These are phyloP conservation scores for Saccopteryx bilineata DNA, from an alignment of 2,113 vertebrate genomes.

Conservation along the genomic window DNA sequence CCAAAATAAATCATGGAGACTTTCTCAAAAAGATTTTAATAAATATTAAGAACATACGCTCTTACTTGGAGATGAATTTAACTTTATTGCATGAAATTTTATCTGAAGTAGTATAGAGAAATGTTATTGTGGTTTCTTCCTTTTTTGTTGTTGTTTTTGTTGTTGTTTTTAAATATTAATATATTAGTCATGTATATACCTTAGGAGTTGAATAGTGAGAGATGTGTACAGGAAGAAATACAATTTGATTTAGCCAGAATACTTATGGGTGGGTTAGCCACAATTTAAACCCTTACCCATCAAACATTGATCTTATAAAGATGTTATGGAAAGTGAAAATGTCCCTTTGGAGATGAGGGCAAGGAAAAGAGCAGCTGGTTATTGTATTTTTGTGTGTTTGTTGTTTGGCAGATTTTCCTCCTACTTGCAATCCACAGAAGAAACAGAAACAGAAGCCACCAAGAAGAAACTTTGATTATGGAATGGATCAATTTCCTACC, in stretches of 20 bases:
- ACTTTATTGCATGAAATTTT: conserved; percentile 53
- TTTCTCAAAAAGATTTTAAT: conserved; percentile 53
- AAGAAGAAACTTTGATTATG: not conserved
- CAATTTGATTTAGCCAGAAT: conserved; percentile 24
- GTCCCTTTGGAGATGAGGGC: not conserved
- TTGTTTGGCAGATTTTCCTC: not conserved
- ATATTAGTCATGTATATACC: not conserved
- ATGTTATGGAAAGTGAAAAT: conserved; percentile 12
- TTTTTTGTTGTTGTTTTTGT: not conserved
- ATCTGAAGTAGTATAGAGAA: not conserved
- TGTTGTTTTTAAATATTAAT: conserved; percentile 23
- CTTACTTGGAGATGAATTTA: conserved; percentile 33
- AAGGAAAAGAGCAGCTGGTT: not conserved
- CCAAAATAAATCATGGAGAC: conserved; percentile 69
- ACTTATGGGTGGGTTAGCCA: not conserved
- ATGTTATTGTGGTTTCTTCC: not conserved
- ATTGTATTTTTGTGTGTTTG: not conserved
- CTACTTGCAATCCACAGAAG: not conserved
- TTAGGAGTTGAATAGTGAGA: not conserved
- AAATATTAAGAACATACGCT: conserved; percentile 61
- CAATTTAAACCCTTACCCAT: not conserved
- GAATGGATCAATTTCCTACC: not conserved
- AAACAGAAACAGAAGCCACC: not conserved
- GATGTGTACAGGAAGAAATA: not conserved
- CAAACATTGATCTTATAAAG: not conserved